These are phyloP conservation scores for Sylvilagus bachmani DNA, from an alignment of 2,113 vertebrate species.

Conservation along the genomic window DNA sequence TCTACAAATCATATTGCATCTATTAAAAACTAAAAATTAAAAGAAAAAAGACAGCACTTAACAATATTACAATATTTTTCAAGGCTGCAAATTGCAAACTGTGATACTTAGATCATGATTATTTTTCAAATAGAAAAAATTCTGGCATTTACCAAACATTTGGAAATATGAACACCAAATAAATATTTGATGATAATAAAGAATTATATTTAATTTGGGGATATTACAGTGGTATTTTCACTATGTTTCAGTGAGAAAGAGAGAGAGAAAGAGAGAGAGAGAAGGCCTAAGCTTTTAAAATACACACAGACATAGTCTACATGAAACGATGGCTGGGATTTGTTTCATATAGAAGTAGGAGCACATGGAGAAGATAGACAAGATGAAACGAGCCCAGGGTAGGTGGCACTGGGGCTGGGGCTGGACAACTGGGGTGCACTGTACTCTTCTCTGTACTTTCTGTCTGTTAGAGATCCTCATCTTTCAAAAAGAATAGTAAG, in stretches of 20 bases:
- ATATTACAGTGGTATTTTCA: background rate
- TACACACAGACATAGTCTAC: background rate
- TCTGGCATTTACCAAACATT: background rate
- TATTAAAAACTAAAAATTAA: too few species aligned
- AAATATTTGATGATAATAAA: constrained; percentile 1
- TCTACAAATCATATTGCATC: too few species aligned
- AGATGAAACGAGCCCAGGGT: background rate
- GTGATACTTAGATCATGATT: background rate
- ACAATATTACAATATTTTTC: background rate
- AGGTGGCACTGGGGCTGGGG: background rate
- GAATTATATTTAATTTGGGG: background rate
- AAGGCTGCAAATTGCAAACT: background rate
- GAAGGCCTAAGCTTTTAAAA: background rate
- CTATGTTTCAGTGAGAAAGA: background rate
- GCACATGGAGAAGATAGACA: background rate
- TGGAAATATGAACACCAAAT: background rate
- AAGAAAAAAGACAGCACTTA: too few species aligned
- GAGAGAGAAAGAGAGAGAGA: background rate
- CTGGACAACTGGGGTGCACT: background rate
- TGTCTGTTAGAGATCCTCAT: background rate
- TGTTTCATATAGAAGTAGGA: constrained; percentile 4
- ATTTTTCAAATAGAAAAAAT: background rate
- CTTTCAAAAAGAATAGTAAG: too few species aligned
- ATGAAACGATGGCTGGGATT: background rate
- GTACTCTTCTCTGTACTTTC: background rate